These are phyloP conservation scores for Neotoma lepida DNA, from an alignment of 2,113 vertebrate species.

Conservation along the genomic window DNA sequence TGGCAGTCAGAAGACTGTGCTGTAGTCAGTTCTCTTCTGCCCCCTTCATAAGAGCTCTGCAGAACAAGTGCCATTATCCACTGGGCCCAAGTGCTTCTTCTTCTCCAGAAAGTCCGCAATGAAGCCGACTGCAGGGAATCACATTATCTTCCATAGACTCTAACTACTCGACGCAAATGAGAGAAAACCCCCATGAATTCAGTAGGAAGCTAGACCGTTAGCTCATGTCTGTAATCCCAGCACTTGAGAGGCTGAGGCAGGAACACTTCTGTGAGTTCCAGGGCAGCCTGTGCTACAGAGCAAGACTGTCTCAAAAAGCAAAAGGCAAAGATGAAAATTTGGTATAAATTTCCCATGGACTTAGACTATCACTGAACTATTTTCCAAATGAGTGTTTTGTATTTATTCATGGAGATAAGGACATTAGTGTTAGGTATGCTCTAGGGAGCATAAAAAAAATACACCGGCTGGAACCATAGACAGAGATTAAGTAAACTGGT, in stretches of 20 bases:
- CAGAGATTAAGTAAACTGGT: background rate
- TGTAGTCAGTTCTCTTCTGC: background rate
- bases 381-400: background rate
- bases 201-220: background rate
- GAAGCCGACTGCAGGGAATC: background rate
- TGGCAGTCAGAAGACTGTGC: background rate
- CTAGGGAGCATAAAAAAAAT: background rate
- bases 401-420: background rate
- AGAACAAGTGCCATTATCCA: background rate
- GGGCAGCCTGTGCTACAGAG: background rate
- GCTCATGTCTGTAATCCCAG: too few relatives aligned
- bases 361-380: slow-evolving; percentile 35
- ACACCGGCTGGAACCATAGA: background rate
- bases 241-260: background rate
- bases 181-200: background rate
- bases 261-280: background rate
- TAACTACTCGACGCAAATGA: background rate
- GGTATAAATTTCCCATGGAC: background rate
- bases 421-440: background rate
- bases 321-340: background rate
- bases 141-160: background rate
- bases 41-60: background rate
- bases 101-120: background rate
- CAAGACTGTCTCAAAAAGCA: background rate
- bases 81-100: background rate